Evolutionary conservation across 2,888 invertebrate genomes (phyloP).

Genomic region (Neoascia interrupta): DNA sequence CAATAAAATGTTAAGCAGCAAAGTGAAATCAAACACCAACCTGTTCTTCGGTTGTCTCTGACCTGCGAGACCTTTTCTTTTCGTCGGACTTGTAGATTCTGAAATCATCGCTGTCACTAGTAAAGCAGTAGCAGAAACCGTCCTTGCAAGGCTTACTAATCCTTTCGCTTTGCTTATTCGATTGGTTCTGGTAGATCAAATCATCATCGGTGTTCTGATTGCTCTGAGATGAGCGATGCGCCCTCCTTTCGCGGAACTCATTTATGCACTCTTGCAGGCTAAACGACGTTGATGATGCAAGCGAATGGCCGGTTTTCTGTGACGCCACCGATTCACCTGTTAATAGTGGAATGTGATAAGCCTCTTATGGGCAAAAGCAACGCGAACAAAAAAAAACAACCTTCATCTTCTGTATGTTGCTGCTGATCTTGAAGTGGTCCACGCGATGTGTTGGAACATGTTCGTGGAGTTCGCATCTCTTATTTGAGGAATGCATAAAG

Average conservation of each 20-base stretch:
- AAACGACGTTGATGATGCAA: slow-evolving; percentile 75
- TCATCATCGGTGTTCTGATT: slow-evolving; percentile 72
- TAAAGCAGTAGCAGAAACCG: slow-evolving; percentile 79
- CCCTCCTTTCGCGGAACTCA: slow-evolving; percentile 76
- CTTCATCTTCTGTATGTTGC: slow-evolving; percentile 57
- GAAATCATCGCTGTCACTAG: slow-evolving; percentile 78
- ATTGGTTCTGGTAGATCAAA: slow-evolving; percentile 76
- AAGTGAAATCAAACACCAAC: slow-evolving; percentile 41
- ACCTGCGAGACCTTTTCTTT: slow-evolving; percentile 41
- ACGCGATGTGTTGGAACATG: slow-evolving; percentile 43
- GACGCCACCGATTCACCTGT: slow-evolving; percentile 42
- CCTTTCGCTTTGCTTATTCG: slow-evolving; percentile 77
- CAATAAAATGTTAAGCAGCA: not conserved
- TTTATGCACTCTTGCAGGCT: slow-evolving; percentile 77
- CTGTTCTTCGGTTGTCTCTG: slow-evolving; percentile 43
- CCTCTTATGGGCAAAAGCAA: not conserved
- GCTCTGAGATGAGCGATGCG: slow-evolving; percentile 71
- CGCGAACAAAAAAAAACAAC: slow-evolving; percentile 6
- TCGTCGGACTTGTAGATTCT: slow-evolving; percentile 40
- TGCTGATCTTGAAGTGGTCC: slow-evolving; percentile 44
- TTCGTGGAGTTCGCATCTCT: slow-evolving; percentile 50
- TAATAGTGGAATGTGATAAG: not conserved
- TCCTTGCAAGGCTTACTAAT: slow-evolving; percentile 77
- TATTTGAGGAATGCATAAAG: slow-evolving; percentile 4
- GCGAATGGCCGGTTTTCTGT: slow-evolving; percentile 59